These are phyloP conservation scores for Triops longicaudatus DNA, from an alignment of 1,140 invertebrate genomes.

Conservation along the genomic window DNA sequence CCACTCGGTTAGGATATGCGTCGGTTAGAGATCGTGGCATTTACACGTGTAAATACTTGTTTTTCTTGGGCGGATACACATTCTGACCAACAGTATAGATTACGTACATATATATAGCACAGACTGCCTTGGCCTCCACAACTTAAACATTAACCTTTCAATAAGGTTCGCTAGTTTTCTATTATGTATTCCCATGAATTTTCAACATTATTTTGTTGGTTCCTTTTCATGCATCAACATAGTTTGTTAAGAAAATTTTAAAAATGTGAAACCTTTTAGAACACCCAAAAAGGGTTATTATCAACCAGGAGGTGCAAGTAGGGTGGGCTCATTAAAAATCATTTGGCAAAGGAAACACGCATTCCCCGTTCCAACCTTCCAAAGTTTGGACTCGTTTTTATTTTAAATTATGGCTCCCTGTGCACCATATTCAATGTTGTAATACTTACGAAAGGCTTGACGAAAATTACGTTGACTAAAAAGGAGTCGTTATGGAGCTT, in stretches of 20 bases:
- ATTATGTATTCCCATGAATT: neutral
- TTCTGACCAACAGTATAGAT: neutral
- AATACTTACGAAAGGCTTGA: too few species aligned
- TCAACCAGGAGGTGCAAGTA: neutral
- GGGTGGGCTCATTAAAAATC: slow-evolving; percentile 9
- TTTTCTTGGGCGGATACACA: neutral
- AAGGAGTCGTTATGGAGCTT: neutral
- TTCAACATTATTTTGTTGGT: neutral
- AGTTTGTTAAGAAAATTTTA: neutral
- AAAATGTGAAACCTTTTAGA: neutral
- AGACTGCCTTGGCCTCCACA: neutral
- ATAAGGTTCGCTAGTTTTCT: neutral
- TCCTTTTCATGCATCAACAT: neutral
- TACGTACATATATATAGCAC: neutral
- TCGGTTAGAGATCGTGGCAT: neutral
- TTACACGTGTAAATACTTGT: slow-evolving; percentile 15
- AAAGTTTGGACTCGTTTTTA: neutral
- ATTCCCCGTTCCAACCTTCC: neutral
- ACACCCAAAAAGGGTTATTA: slow-evolving; percentile 2
- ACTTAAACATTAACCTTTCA: neutral
- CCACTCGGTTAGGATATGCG: neutral
- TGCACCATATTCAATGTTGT: neutral
- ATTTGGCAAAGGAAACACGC: slow-evolving; percentile 4
- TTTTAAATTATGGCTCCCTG: neutral
- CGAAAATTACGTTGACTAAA: too few species aligned